Base-by-base conservation (phyloP, 2,113 vertebrate species). In the Corapipo altera region DNA sequence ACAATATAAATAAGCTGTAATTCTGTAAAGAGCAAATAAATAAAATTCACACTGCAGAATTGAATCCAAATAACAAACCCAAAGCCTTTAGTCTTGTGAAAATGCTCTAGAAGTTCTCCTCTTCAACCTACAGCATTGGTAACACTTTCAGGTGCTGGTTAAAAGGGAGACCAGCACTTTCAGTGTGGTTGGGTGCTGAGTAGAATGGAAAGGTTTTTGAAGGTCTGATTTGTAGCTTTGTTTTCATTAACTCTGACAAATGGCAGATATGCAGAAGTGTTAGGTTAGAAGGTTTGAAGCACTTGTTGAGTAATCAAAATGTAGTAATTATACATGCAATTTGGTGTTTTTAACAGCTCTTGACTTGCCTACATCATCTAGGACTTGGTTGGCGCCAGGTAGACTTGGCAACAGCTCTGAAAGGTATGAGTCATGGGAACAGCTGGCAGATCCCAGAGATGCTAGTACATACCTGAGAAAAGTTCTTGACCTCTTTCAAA, bases 301-400 rank as follows among this genome's bases (percentile, higher is more conserved):
- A 58, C 93, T 93, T 97, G 91, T 95, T 96, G 77, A 96, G 80
- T 96, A 96, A 95, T 96, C 64, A 95, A 77, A 88, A 75, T 78
- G 13, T 64, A 91, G 59, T 96, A 97, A 97, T 94, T 97, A 90
- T 49, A 78, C 46, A 48, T 88, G 90, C 66, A 96, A 3, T 92
- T 97, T 93, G 70, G 85, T 95, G 84, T 78, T 96, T 96, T 95
- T 93, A 92, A 89, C 93, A 52, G 77, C 85, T 93, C 91, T 95
- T 96, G 86, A 88, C 93, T 95, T 96, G 88, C 80, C 81, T 95
- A 9, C 65, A 93, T 91, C 95, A 69, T 76, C 58, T 12, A 90
- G 61, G 87, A 82, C 78, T 71, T 92, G 70, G 61, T 70, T 94
- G 91, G 83, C 85, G 80, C 88, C 95, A 95, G 89, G 67, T 92